A percentile compares a stretch with the other conserved stretches of the same genome.
These are phyloP conservation scores for Amblyjoppa proteus DNA, from an alignment of 2,888 invertebrate genomes.

Conservation along the genomic window DNA sequence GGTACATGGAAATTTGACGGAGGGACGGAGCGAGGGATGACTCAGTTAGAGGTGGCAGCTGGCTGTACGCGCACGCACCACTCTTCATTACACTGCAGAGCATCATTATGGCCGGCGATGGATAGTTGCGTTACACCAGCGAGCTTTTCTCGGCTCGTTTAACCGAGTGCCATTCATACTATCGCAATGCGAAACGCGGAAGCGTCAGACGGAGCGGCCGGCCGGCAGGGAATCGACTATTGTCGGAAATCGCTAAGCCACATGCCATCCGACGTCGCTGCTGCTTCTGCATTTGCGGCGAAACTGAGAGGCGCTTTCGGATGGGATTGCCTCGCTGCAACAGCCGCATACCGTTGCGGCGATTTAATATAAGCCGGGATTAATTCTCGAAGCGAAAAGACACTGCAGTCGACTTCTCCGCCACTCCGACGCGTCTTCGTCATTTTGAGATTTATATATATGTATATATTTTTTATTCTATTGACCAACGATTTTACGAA, in stretches of 20 bases:
- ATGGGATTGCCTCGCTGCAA: conserved; percentile 6
- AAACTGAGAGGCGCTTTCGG: neutral
- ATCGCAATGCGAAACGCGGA: conserved; percentile 72
- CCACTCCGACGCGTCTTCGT: neutral
- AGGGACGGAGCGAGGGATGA: conserved; percentile 36
- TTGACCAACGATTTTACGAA: neutral
- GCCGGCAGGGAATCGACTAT: conserved; percentile 9
- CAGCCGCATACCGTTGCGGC: neutral
- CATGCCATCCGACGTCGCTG: conserved; percentile 23
- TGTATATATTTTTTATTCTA: neutral
- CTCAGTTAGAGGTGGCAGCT: conserved; percentile 63
- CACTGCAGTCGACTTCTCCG: neutral
- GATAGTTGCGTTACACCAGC: conserved; percentile 36
- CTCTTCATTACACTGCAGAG: neutral
- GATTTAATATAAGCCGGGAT: neutral
- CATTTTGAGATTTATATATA: neutral
- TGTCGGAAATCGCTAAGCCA: conserved; percentile 43
- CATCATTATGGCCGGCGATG: conserved; percentile 16
- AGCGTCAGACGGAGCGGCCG: neutral
- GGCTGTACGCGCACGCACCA: conserved; percentile 24
- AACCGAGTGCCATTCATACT: conserved; percentile 77
- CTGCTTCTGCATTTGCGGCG: neutral
- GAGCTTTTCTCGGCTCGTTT: conserved; percentile 79
- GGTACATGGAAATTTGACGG: conserved; percentile 38
- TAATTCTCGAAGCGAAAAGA: neutral